Evolutionary conservation across 2,797 vertebrate genomes (phyloP).

Genomic region (Hydrophis major): DNA sequence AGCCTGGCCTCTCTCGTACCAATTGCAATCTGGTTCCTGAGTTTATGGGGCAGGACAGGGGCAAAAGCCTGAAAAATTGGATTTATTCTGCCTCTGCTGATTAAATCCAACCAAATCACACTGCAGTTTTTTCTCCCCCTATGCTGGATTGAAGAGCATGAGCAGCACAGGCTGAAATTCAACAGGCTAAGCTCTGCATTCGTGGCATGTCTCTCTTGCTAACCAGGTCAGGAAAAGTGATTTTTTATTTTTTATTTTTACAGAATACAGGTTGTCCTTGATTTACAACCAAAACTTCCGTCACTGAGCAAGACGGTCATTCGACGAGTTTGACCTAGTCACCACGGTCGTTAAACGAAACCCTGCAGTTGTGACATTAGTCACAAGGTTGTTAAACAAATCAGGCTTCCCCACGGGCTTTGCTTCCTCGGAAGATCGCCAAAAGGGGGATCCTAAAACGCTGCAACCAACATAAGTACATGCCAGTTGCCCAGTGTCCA

Average conservation of each 20-base stretch:
- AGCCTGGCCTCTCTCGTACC: neutral
- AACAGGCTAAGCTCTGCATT: neutral
- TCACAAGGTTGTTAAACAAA: neutral
- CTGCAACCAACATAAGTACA: neutral
- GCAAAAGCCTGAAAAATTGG: neutral
- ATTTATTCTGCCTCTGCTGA: neutral
- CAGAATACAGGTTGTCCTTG: too few relatives aligned
- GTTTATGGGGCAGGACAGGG: neutral
- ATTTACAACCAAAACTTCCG: too few relatives aligned
- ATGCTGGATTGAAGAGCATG: neutral
- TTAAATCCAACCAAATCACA: neutral
- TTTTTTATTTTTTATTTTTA: neutral
- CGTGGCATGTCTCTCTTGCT: accelerated
- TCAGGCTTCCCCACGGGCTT: neutral
- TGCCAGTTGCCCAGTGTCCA: neutral
- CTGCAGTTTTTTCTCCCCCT: neutral
- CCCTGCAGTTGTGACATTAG: too few relatives aligned
- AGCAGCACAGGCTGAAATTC: neutral
- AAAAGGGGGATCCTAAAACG: neutral
- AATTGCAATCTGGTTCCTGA: neutral
- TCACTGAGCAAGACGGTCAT: too few relatives aligned
- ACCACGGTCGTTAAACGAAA: too few relatives aligned
- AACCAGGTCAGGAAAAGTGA: too few relatives aligned
- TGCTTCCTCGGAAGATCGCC: neutral
- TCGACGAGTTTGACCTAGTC: too few relatives aligned